Percentiles rank a stretch among this genome's conserved stretches.
Conservation (phyloP, 1,140 invertebrate species). For the Drosophila prosaltans region DNA sequence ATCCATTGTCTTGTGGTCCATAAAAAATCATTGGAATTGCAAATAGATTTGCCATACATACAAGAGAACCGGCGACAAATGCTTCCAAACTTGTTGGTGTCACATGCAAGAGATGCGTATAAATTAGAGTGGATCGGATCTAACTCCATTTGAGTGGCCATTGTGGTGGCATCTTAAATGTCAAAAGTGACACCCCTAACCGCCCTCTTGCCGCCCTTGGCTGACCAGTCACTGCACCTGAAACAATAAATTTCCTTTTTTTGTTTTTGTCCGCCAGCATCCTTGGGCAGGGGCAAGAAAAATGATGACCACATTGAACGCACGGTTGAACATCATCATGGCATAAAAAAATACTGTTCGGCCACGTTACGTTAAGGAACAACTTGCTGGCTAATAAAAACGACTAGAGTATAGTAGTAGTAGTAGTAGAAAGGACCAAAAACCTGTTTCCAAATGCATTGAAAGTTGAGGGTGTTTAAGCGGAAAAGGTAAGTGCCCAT, state of each 20-base stretch:
- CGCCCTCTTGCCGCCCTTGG: slow-evolving; percentile 43
- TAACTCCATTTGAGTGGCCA: slow-evolving; percentile 47
- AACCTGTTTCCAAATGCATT: slow-evolving; percentile 54
- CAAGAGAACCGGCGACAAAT: slow-evolving; percentile 63
- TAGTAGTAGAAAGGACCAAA: slow-evolving; percentile 14
- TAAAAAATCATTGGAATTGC: slow-evolving; percentile 76
- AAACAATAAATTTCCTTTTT: slow-evolving; percentile 80
- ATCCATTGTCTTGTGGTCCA: slow-evolving; percentile 27
- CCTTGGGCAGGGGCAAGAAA: slow-evolving; percentile 45
- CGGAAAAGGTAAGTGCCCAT: slow-evolving; percentile 75
- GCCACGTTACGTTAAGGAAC: slow-evolving; percentile 57
- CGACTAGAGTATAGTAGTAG: background rate
- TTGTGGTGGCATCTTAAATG: slow-evolving; percentile 80
- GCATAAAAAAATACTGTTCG: slow-evolving; percentile 53
- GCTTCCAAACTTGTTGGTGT: slow-evolving; percentile 62
- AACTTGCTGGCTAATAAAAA: slow-evolving; percentile 57
- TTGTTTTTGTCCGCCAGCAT: slow-evolving; percentile 8
- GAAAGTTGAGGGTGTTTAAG: slow-evolving; percentile 67
- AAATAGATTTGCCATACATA: slow-evolving; percentile 57
- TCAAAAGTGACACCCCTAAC: slow-evolving; percentile 73
- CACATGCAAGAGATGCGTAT: slow-evolving; percentile 77
- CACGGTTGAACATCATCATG: slow-evolving; percentile 61
- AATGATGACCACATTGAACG: slow-evolving; percentile 75
- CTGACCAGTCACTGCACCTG: slow-evolving; percentile 57
- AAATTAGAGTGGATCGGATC: slow-evolving; percentile 54